Conservation (phyloP, 37 sponge, comb jelly and placozoan species). For the Hexactinellida sp. region DNA sequence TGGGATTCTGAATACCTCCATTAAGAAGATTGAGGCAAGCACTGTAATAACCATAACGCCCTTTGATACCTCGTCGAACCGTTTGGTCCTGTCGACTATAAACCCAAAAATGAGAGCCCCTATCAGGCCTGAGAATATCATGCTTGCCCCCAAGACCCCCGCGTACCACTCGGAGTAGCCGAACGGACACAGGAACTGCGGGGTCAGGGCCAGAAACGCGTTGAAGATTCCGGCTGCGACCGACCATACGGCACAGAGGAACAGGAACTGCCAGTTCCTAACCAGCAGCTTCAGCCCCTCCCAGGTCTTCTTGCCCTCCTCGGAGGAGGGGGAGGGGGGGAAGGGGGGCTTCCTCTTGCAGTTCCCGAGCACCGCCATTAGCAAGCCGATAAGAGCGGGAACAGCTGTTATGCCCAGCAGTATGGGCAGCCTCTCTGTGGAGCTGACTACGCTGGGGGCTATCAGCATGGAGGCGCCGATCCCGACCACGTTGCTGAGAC, state of each 20-base stretch:
- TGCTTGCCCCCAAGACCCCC: conserved; percentile 57
- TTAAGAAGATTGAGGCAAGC: conserved; percentile 39
- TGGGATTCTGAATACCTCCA: conserved; percentile 6
- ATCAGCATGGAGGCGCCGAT: neutral
- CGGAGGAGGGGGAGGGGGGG: neutral
- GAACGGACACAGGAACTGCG: conserved; percentile 64
- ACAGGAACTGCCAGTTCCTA: conserved; percentile 18
- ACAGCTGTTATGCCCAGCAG: neutral
- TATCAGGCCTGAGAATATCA: conserved; percentile 58
- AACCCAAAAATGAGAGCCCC: conserved; percentile 51
- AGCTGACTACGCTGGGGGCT: neutral
- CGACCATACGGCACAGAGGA: conserved; percentile 42
- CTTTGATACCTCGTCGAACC: conserved; percentile 47
- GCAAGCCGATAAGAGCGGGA: neutral
- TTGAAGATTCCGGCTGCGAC: conserved; percentile 49
- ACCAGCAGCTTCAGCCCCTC: neutral
- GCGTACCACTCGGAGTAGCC: conserved; percentile 45
- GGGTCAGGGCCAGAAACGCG: conserved; percentile 42
- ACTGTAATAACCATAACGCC: conserved; percentile 22
- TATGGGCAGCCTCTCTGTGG: neutral
- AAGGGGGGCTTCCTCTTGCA: neutral
- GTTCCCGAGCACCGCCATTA: neutral
- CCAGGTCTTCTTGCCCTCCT: conserved; percentile 7
- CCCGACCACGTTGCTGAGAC: conserved; percentile 3
- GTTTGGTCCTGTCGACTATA: conserved; percentile 50